Percentiles rank a stretch among this genome's conserved stretches.
Conservation (phyloP, 2,888 invertebrate species). For the Atrina japonica region DNA sequence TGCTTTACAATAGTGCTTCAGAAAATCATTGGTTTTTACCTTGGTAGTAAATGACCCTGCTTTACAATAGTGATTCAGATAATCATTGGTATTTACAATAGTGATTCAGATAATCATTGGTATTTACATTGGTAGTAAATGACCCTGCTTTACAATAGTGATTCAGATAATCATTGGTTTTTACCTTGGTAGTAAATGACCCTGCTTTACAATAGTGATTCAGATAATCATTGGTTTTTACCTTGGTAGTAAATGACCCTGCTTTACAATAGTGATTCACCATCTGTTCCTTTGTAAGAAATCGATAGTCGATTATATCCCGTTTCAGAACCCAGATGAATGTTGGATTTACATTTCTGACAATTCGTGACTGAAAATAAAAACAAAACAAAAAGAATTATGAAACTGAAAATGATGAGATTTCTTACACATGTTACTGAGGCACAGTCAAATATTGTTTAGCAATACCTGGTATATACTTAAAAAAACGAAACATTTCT, state of each 20-base stretch:
- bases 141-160: neutral
- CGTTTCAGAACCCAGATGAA: slow-evolving; percentile 94
- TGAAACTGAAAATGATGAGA: too few relatives aligned
- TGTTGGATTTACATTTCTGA: slow-evolving; percentile 84
- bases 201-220: slow-evolving; percentile 86
- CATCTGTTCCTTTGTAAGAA: slow-evolving; percentile 85
- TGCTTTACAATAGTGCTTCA: slow-evolving; percentile 91
- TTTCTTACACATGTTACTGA: too few relatives aligned
- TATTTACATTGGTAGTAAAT: too few relatives aligned
- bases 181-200: too few relatives aligned
- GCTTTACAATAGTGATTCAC: slow-evolving; percentile 92
- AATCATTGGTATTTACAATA: too few relatives aligned
- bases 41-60: slow-evolving; percentile 94
- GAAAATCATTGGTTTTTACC: slow-evolving; percentile 84
- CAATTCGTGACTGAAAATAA: slow-evolving; percentile 77
- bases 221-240: too few relatives aligned
- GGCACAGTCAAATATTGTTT: too few relatives aligned
- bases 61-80: slow-evolving; percentile 91
- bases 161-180: too few relatives aligned
- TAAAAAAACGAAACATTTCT: neutral
- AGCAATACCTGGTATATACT: too few relatives aligned
- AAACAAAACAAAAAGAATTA: too few relatives aligned
- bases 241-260: slow-evolving; percentile 93
- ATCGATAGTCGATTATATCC: slow-evolving; percentile 89
- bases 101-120: too few relatives aligned